Evolutionary conservation across 1,140 invertebrate species (phyloP).

Genomic region (Pseudomyrmex sp.): DNA sequence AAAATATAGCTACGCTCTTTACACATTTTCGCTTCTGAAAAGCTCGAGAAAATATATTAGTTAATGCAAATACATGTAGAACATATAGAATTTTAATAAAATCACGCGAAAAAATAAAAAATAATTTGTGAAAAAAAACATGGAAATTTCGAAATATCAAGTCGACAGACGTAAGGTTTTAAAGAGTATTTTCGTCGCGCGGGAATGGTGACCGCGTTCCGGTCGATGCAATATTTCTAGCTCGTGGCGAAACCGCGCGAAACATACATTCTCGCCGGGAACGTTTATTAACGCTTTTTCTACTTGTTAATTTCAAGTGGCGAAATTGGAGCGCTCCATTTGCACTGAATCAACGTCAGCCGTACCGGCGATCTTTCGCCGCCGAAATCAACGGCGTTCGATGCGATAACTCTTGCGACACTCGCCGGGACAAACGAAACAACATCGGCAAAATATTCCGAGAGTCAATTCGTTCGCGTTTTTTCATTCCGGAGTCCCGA

Average conservation of each 20-base stretch:
- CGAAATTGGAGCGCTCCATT: conserved; percentile 56
- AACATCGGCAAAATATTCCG: conserved; percentile 4
- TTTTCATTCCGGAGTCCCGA: conserved; percentile 21
- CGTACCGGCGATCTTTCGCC: conserved; percentile 8
- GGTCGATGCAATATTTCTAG: conserved; percentile 54
- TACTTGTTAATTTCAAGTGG: conserved; percentile 60
- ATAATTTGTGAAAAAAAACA: not conserved
- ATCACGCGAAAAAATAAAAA: not conserved
- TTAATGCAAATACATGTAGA: no score
- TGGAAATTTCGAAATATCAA: not conserved
- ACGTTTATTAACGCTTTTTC: conserved; percentile 61
- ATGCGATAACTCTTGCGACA: conserved; percentile 46
- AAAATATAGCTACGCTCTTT: no score
- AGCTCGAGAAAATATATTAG: no score
- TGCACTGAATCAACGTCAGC: conserved; percentile 55
- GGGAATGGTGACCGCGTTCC: conserved; percentile 37
- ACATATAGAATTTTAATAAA: no score
- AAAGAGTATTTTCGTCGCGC: conserved; percentile 9
- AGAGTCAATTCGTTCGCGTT: conserved; percentile 52
- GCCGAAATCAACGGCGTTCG: conserved; percentile 41
- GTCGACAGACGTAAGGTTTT: not conserved
- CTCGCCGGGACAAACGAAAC: conserved; percentile 14
- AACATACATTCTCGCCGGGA: conserved; percentile 46
- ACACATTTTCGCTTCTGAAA: no score
- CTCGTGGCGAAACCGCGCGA: conserved; percentile 26